Base-by-base conservation (phyloP, 2,888 invertebrate species). In the Melanostoma mellinum region DNA sequence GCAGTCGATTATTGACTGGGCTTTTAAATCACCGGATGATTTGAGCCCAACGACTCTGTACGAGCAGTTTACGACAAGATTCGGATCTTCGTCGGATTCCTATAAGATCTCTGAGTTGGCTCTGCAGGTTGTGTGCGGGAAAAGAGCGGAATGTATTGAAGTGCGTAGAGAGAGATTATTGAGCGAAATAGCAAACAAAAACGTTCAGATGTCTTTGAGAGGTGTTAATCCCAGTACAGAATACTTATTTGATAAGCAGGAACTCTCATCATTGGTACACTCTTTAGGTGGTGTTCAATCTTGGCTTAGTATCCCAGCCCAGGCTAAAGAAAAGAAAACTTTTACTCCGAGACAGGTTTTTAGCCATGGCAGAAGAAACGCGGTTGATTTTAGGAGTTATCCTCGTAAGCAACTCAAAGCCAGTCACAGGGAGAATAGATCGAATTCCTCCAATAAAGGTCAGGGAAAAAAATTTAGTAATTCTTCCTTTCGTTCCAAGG, bases 121-220 rank as follows among this genome's bases (percentile, higher is more conserved):
- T 2, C 35, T 75, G 3, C 58, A 75, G 32, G 67, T 67, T 0
- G 48, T 56, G 20, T 58, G 50, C 20, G 74, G 65, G 9, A 74
- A 74, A 4, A 63, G 55, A 8, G 73, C 74, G 9, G 74, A 65
- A 52, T 74, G 58, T 9, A 74, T 65, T n/a, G 56, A 74, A 30
- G 42, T 75, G 30, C 48, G 74, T 6, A 6, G 74, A 44, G 58
- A 58, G 10, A 67, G 67, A 9, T 35, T 58, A 33, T 30, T 75
- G 6, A 10, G 50, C n/a, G 58, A 74, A 44, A n/a, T 74, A 35
- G 10, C 65, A 2, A 74, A 65, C 40, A 73, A 65, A 4, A 73
- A 63, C 5, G 38, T 74, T 2, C 72, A 72, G 4, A 5, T 44
- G 20, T 55, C 73, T 3, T 55, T 73, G 2, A 44, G 56, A 48